A percentile compares a stretch with the other conserved stretches of the same genome.
These are phyloP conservation scores for Heliornis fulica DNA, from an alignment of 2,113 vertebrate species.

Conservation along the genomic window DNA sequence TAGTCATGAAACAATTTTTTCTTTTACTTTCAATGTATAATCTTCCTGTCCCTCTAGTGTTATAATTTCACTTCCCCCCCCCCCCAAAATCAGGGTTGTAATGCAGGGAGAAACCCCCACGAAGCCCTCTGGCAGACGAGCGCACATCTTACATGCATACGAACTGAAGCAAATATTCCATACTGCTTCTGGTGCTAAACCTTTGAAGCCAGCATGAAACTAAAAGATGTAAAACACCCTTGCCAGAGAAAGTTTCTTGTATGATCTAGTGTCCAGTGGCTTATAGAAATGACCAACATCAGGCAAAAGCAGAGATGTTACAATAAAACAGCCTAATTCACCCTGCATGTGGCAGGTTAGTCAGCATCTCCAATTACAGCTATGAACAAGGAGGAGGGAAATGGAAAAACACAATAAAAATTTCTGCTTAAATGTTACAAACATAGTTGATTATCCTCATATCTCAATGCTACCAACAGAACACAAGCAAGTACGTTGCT, in stretches of 20 bases:
- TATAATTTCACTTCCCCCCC: background rate
- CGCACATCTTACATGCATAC: accelerated
- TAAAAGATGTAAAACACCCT: background rate
- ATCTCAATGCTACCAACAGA: background rate
- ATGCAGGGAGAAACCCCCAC: accelerated
- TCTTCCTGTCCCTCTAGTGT: background rate
- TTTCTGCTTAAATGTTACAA: background rate
- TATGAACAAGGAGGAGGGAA: background rate
- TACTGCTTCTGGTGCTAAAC: background rate
- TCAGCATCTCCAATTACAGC: background rate
- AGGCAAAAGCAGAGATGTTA: background rate
- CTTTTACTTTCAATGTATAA: background rate
- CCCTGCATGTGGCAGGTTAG: background rate
- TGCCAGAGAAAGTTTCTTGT: background rate
- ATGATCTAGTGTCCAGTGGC: background rate
- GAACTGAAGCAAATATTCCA: background rate
- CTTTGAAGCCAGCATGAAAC: background rate
- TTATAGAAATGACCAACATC: background rate
- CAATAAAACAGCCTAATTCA: background rate
- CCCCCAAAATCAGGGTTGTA: background rate
- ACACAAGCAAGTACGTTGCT: background rate
- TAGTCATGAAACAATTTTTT: too few species aligned
- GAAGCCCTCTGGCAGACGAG: background rate
- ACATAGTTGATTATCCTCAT: background rate
- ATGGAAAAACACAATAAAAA: background rate